Evolutionary conservation across 2,113 vertebrate species (phyloP), one percentile per base, ranked within the genome.

Genomic region (Pterophyllum scalare): DNA sequence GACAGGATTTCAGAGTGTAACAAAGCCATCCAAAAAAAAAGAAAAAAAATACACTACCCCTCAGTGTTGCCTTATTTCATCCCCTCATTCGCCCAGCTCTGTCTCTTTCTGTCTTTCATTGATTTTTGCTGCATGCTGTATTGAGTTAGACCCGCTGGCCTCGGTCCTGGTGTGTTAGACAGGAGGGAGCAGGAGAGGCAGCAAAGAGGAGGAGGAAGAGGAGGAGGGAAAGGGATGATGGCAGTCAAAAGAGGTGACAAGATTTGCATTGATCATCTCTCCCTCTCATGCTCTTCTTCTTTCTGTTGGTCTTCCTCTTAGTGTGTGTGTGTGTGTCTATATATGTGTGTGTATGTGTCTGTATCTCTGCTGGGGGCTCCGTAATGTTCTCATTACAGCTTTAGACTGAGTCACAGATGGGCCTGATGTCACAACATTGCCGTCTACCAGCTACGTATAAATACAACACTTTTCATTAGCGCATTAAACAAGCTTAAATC

Each of bases 401-500:
- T 92, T 77, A 79, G 83, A 83, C 90, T 75, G 80, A 86, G 81
- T 88, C 88, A 79, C 91, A 93, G 91, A 91, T 94, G 93, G 84
- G 59, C 78, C 86, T 26, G 70, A 88, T 94, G 90, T 92, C 89
- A 91, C 91, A 90, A 86, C 88, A 81, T 77, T 59, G 70, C 75
- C 1, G 22, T 83, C 24, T 67, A 88, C 74, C 80, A 65, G 88
- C 85, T 43, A 79, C 87, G 81, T 88, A 83, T 84, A 91, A 92
- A 91, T 81, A 91, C 86, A 84, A 62, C 91, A 82, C 86, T 92
- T 93, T 91, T 92, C 81, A 93, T 92, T 89, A 91, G 74, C 14
- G 81, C 83, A 85, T 92, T 93, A 89, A 87, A 88, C 86, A 15
- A 59, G 86, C 75, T 89, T 86, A 87, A 87, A 81, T 84, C 86